A percentile compares a stretch with the other conserved stretches of the same genome.
These are phyloP conservation scores for Drosophila azteca DNA, from an alignment of 1,140 invertebrate species.

Conservation along the genomic window DNA sequence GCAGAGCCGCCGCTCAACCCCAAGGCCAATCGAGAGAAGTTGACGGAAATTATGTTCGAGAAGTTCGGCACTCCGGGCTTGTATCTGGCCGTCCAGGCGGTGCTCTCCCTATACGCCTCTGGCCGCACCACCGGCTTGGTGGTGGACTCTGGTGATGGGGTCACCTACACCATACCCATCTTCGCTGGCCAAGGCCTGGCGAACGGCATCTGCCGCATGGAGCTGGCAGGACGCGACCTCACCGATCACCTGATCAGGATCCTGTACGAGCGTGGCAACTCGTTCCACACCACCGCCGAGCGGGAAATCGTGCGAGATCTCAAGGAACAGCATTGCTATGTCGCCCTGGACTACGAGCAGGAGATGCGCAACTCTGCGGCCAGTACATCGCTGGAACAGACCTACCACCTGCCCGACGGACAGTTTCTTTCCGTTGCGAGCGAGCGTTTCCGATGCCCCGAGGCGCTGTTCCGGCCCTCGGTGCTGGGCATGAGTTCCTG, in stretches of 20 bases:
- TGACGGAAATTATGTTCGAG: conserved; percentile 93
- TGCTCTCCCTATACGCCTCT: conserved; percentile 90
- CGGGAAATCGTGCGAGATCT: conserved; percentile 93
- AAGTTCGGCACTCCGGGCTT: conserved; percentile 90
- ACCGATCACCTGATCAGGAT: conserved; percentile 95
- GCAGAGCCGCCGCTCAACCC: conserved; percentile 93
- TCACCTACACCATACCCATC: conserved; percentile 93
- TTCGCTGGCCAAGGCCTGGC: conserved; percentile 90
- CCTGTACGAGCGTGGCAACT: conserved; percentile 90
- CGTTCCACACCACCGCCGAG: conserved; percentile 89
- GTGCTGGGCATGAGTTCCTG: conserved; percentile 95
- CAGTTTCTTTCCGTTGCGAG: conserved; percentile 95
- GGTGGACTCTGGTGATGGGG: conserved; percentile 91
- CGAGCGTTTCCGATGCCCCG: conserved; percentile 96
- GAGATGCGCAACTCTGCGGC: conserved; percentile 92
- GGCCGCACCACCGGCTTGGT: conserved; percentile 93
- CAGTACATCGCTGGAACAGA: conserved; percentile 92
- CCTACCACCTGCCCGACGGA: conserved; percentile 93
- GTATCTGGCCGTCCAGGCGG: conserved; percentile 89
- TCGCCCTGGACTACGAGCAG: conserved; percentile 91
- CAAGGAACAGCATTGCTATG: conserved; percentile 92
- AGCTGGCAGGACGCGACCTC: conserved; percentile 93
- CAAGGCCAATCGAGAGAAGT: conserved; percentile 91
- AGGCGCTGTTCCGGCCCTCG: conserved; percentile 94
- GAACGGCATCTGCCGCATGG: conserved; percentile 92